Evolutionary conservation across 1,140 invertebrate species (phyloP).

Genomic region (Dreissena rostriformis): DNA sequence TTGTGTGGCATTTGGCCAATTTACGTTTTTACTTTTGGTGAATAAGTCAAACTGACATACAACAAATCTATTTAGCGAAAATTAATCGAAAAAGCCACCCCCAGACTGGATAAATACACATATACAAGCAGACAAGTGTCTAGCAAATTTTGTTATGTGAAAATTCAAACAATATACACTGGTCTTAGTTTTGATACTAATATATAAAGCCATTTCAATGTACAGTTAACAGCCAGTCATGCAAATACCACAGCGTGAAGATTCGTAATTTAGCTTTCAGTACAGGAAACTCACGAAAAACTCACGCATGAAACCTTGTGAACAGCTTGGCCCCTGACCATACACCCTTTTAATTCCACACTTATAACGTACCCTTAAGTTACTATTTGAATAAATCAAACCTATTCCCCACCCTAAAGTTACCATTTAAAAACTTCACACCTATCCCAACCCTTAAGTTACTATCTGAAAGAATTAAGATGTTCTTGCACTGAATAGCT

Average conservation of each 20-base stretch:
- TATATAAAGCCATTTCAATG: constrained; percentile 46
- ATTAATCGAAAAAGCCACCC: constrained; percentile 36
- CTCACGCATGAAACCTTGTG: constrained; percentile 36
- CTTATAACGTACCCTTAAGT: too few relatives aligned
- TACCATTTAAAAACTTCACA: too few relatives aligned
- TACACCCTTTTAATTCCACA: too few relatives aligned
- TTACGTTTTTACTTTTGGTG: too few relatives aligned
- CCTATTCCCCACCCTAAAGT: too few relatives aligned
- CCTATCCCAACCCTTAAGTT: too few relatives aligned
- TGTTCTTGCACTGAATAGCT: too few relatives aligned
- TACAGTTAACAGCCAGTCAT: constrained; percentile 49
- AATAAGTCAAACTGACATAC: background rate
- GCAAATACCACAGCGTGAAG: constrained; percentile 43
- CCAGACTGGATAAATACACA: constrained; percentile 25
- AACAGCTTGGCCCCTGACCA: constrained; percentile 13
- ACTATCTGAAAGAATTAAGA: too few relatives aligned
- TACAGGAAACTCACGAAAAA: constrained; percentile 27
- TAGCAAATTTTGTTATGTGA: constrained; percentile 51
- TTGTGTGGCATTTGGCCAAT: too few relatives aligned
- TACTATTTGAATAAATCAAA: too few relatives aligned
- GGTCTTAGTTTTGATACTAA: constrained; percentile 41
- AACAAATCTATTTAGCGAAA: constrained; percentile 49
- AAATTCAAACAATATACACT: constrained; percentile 53
- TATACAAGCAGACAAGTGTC: constrained; percentile 48
- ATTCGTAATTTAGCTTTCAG: constrained; percentile 43